Conservation (phyloP, 37 sponge, comb jelly and placozoan species). For the Tethya wilhelma region DNA sequence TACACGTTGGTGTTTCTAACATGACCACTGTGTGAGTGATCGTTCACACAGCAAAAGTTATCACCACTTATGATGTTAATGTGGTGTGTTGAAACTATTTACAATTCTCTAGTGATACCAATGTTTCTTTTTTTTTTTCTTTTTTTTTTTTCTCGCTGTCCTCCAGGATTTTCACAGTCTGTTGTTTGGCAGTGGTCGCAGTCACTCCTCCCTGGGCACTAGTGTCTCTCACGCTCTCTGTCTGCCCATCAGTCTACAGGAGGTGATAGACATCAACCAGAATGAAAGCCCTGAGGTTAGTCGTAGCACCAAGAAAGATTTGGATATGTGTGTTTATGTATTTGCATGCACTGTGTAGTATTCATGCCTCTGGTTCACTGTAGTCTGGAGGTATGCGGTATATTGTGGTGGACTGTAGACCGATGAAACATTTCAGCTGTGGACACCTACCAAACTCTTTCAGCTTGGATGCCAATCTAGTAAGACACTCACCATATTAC, state of each 20-base stretch:
- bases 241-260: constrained; percentile 81
- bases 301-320: background rate
- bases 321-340: background rate
- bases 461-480: constrained; percentile 84
- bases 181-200: constrained; percentile 76
- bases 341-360: background rate
- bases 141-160: background rate
- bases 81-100: too few species aligned
- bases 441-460: constrained; percentile 80
- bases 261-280: constrained; percentile 67
- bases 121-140: too few species aligned
- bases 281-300: constrained; percentile 22
- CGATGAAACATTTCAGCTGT: constrained; percentile 80
- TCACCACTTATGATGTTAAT: too few species aligned
- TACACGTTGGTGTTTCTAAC: too few species aligned
- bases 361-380: background rate
- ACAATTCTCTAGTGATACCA: too few species aligned
- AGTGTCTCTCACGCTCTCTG: constrained; percentile 76
- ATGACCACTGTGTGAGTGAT: too few species aligned
- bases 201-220: constrained; percentile 11
- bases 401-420: constrained; percentile 88
- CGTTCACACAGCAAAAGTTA: too few species aligned
- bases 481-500: constrained; percentile 38
- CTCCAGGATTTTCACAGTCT: constrained; percentile 70
- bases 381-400: constrained; percentile 55